Evolutionary conservation across 2,888 invertebrate species (phyloP), one percentile per base, ranked within the genome.

Genomic region (Tenthredo notha): DNA sequence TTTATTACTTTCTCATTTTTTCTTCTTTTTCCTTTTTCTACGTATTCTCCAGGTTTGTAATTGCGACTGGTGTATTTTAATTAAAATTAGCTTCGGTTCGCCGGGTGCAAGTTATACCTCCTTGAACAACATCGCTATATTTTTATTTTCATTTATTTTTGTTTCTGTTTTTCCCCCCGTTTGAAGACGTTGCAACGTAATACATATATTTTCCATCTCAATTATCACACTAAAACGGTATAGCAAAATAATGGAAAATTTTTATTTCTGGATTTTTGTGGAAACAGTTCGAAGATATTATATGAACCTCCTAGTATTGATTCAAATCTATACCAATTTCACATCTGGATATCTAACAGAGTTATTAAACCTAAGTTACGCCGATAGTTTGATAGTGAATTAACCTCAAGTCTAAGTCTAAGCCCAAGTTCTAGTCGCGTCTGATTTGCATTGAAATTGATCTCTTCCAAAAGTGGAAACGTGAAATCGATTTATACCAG

Each of bases 391-490:
- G 7, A 40, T 43, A 21, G 40, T 40, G 43, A 72, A 72, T 72
- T 40, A 72, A 40, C 18, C n/a, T 43, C 21, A 12, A 50, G 29
- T 67, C 67, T 12, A 15, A 47, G 10, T 2, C 40, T 10, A 10
- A 47, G 12, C 15, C 47, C 47, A 0, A 50, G 15, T 33, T 2
- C 29, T 33, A 33, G 1, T 2, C 1, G 29, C 50, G 50, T 75
- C 33, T 86, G 87, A 91, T 91, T 91, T 90, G 90, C 91, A 91
- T 91, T 90, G 91, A 91, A 91, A 91, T 91, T 91, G 91, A 91
- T 90, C 87, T 88, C 87, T n/a, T n/a, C 88, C 84, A 87, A 88
- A 88, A 89, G 89, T 87, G 89, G 88, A 90, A 89, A 89, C 89
- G 90, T 91, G 88, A 90, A 90, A 91, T 90, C 89, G 89, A 89